phyloP scores from a whole-genome alignment of 2,888 invertebrate species.

The Drosophila histrio region DNA sequence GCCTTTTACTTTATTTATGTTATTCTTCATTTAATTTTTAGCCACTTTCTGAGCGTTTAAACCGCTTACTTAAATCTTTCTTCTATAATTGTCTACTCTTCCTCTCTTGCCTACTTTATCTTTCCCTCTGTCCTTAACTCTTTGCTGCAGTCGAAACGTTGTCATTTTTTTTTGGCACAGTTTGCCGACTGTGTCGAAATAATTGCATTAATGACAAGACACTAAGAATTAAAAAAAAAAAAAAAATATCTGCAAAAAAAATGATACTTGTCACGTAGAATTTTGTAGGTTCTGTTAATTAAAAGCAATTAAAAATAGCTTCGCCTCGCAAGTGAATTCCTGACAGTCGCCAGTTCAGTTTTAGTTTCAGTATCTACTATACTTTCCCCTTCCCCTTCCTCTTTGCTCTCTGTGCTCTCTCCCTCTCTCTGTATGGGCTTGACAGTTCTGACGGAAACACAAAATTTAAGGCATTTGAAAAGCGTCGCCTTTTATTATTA shows the following conservation, averaged over 20 bases:
- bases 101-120: neutral
- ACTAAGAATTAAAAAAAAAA: neutral
- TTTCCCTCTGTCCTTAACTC: neutral
- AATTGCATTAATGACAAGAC: constrained; percentile 58
- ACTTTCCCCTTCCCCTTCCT: neutral
- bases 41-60: neutral
- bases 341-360: constrained; percentile 43
- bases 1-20: constrained; percentile 49
- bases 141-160: neutral
- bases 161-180: constrained; percentile 31
- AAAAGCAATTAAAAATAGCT: constrained; percentile 77
- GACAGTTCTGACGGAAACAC: constrained; percentile 45
- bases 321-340: constrained; percentile 50
- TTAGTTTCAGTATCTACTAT: constrained; percentile 20
- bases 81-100: neutral
- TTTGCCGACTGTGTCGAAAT: constrained; percentile 44
- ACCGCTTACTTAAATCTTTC: neutral
- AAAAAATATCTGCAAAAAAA: constrained; percentile 17
- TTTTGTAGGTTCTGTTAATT: constrained; percentile 68
- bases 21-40: constrained; percentile 14
- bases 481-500: constrained; percentile 52
- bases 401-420: neutral
- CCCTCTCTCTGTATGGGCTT: constrained; percentile 1
- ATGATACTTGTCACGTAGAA: constrained; percentile 68
- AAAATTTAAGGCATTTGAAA: constrained; percentile 61